These are phyloP conservation scores for Cossypha niveicapilla DNA, from an alignment of 2,797 vertebrate genomes.

Conservation along the genomic window DNA sequence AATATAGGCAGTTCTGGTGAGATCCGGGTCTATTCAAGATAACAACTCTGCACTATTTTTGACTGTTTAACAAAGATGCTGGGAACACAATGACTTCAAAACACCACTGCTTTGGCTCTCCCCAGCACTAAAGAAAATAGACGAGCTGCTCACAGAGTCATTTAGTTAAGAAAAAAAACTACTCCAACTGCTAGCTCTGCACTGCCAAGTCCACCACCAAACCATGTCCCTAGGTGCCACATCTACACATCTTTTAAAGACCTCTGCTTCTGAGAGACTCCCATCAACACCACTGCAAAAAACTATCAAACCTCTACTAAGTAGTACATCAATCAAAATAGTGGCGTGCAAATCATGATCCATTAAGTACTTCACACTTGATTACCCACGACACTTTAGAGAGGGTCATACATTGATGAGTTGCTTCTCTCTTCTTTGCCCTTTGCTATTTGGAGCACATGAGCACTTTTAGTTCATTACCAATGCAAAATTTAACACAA, in stretches of 20 bases:
- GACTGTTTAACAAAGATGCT: background rate
- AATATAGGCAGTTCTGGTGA: constrained; percentile 57
- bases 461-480: constrained; percentile 39
- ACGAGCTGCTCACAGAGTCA: background rate
- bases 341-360: constrained; percentile 54
- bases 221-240: background rate
- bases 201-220: background rate
- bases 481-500: background rate
- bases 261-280: constrained; percentile 35
- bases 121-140: constrained; percentile 13
- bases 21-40: constrained; percentile 8
- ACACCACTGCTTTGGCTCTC: background rate
- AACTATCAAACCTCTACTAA: constrained; percentile 34
- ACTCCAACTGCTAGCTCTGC: background rate
- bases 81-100: constrained; percentile 25
- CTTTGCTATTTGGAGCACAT: constrained; percentile 55
- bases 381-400: constrained; percentile 65
- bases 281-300: constrained; percentile 17
- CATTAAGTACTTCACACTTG: constrained; percentile 61
- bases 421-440: constrained; percentile 46
- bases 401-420: constrained; percentile 42
- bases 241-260: background rate
- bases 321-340: constrained; percentile 57
- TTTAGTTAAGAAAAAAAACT: background rate
- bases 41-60: constrained; percentile 41